Percentiles rank a stretch among this genome's conserved stretches.
Conservation (phyloP, 2,113 vertebrate species). For the Paralichthys olivaceus region DNA sequence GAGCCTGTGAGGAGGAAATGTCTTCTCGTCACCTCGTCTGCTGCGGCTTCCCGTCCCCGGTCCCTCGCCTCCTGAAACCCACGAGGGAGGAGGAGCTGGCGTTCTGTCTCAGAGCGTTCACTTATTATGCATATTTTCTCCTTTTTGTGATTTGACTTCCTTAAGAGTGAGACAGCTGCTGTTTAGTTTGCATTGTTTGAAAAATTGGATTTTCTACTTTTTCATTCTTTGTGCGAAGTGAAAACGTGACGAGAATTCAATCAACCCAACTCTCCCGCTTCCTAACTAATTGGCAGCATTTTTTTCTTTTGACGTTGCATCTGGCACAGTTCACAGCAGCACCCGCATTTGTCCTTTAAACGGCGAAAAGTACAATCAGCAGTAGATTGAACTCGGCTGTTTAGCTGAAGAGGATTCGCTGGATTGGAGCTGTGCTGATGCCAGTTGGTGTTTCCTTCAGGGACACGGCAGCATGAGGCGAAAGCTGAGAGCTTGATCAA, state of each 20-base stretch:
- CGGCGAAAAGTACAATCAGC: background rate
- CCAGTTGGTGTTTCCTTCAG: background rate
- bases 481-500: background rate
- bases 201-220: no score
- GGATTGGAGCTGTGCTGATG: background rate
- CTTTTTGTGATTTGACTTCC: conserved; percentile 21
- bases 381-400: background rate
- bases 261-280: background rate
- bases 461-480: background rate
- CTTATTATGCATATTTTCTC: conserved; percentile 41
- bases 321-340: background rate
- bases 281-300: no score
- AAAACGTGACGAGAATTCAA: background rate
- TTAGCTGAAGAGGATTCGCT: background rate
- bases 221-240: no score
- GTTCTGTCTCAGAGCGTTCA: conserved; percentile 34
- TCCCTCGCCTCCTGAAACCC: background rate
- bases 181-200: no score
- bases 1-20: background rate
- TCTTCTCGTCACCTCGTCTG: conserved; percentile 1
- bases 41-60: conserved; percentile 10
- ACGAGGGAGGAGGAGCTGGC: background rate
- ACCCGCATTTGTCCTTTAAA: background rate
- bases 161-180: background rate
- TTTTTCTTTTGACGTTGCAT: background rate